Base-by-base conservation (phyloP, 2,888 invertebrate genomes). In the Drosophila trichaetosa region DNA sequence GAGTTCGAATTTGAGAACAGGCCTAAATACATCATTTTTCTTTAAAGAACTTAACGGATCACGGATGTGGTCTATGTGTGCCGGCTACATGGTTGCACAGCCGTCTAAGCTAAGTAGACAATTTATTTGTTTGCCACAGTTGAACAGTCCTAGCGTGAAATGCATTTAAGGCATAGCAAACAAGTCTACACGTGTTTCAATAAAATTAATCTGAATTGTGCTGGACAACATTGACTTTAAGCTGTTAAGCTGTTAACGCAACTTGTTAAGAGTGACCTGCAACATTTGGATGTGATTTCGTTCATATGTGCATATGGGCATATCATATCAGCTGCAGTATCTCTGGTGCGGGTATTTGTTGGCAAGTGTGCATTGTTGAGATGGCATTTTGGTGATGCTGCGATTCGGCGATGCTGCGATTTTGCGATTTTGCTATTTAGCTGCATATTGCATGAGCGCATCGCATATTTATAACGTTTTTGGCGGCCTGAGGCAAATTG, bases 361-460 rank as follows among this genome's bases (percentile, higher is more conserved):
- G 76, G 59, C 65, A 29, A 63, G 48, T 62, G 54, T 60, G 62
- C 52, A 69, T 66, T 60, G 62, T 76, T 76, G 27, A 66, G 59
- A 57, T 59, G 74, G 58, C 49, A 79, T 21, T 61, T 63, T 59
- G 53, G n/a, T 58, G 52, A 40, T 36, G 49, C 53, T 34, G 27
- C 24, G 24, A 34, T 40, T 21, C 16, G 40, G n/a, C 11, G 52
- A 40, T 36, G 49, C 54, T 11, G 18, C 16, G 33, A 46, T 34
- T 36, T 29, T 33, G 6, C 16, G 13, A 46, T 34, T 36, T 42
- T 38, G 24, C 54, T 31, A 36, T 33, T 33, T n/a, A 18, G 46
- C 21, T 46, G 46, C 21, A 46, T 24, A 58, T 40, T 69, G 67
- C 49, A 84, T 84, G 78, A 89, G 79, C 61, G 71, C 84, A 89